Base-by-base conservation (phyloP, 2,888 invertebrate genomes). In the Coelinius sp. region DNA sequence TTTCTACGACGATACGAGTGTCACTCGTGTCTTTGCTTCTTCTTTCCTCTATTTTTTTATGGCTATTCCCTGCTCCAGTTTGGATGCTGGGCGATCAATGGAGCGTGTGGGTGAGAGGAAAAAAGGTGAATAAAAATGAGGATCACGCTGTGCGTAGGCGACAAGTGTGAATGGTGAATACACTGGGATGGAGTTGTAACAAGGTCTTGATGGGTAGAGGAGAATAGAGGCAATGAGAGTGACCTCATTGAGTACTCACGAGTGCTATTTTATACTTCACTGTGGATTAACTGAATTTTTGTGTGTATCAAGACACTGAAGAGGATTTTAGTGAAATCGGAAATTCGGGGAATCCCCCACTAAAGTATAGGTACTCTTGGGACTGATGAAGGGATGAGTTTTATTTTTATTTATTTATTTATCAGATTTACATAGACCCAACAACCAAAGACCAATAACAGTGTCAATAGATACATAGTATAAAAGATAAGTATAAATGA, bases 191-290 rank as follows among this genome's bases (percentile, higher is more conserved):
- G 63, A 67, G 53, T 70, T 49, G 38, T 70, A 70, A 73, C 70
- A 59, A 49, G 69, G 66, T 73, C 70, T 70, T 70, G 52, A 56
- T 63, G 70, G n/a, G n/a, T n/a, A 67, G 62, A 56, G 59, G 62
- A 73, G 66, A 73, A 73, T 64, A 46, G 67, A 66, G 73, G 62
- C 70, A 73, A 73, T 73, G 38, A 53, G 63, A 59, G 17, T 67
- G 70, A 70, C 73, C 73, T 70, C 70, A 70, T 73, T 73, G 70
- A 67, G 7, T 31, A 31, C 27, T 56, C n/a, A 27, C 25, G 25
- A 24, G 17, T 56, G 14, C 31, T 3, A 7, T 20, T 22, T 52
- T 52, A 5, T n/a, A n/a, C n/a, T n/a, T n/a, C n/a, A n/a, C n/a
- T n/a, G n/a, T n/a, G n/a, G n/a, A n/a, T n/a, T n/a, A n/a, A n/a